Evolutionary conservation across 2,888 invertebrate genomes (phyloP), one percentile per base, ranked within the genome.

Genomic region (Crepidodera aurea): DNA sequence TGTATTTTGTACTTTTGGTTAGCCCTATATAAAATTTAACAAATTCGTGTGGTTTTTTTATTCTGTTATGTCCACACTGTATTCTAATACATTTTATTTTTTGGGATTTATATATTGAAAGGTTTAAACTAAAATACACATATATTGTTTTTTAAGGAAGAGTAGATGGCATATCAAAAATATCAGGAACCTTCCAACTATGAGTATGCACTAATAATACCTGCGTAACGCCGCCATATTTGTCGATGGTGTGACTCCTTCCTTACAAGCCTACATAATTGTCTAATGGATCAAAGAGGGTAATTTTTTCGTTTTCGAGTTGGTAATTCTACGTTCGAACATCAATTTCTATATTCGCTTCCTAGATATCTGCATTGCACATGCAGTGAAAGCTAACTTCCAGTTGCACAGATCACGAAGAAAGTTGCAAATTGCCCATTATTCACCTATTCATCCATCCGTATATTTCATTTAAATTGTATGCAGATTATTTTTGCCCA

Each of bases 401-500:
- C 40, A 54, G 53, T 19, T 40, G 40, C 53, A 44, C 29, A 12
- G 13, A 54, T 54, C 12, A 40, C 37, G 15, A 37, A 56, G 37
- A 34, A 46, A 44, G 55, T 56, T 46, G 56, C 56, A 55, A 60
- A 60, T 60, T 55, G 40, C 40, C 40, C 22, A 60, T 60, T 55
- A 60, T 46, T 46, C 44, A 32, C 32, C 48, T 48, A 60, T 57
- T 46, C 51, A 57, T 51, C 57, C 55, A 56, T 44, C 62, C 62
- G 46, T 46, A 44, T 12, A 4, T 51, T 61, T 48, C 51, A 32
- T 34, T 46, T 50, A 42, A 27, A 62, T 48, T 48, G 29, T 44
- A 51, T 62, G 61, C 50, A 44, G 40, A 57, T 62, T 51, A 62
- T 57, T 57, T 57, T 62, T 34, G 32, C 44, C 61, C 37, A 27